These are phyloP conservation scores for Indicator indicator DNA, from an alignment of 2,113 vertebrate genomes.

Conservation along the genomic window DNA sequence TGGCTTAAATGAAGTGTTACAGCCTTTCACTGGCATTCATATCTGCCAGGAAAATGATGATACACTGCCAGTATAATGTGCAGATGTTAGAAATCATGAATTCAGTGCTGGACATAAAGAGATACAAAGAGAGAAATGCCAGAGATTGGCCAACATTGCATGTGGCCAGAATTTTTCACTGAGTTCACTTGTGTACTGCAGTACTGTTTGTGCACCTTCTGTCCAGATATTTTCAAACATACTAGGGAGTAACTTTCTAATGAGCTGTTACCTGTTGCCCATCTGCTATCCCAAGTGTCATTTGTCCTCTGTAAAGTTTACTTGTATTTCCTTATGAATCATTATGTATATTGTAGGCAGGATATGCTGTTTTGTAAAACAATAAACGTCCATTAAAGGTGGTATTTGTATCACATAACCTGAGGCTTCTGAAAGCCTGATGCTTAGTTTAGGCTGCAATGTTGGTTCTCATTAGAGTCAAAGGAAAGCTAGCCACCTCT, in stretches of 20 bases:
- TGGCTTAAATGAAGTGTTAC: neutral
- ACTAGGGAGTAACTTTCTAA: slow-evolving; percentile 22
- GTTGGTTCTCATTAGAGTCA: neutral
- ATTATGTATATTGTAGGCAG: neutral
- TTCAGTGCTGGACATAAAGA: slow-evolving; percentile 17
- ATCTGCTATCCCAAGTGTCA: slow-evolving; percentile 38
- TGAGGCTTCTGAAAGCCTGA: neutral
- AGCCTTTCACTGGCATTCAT: neutral
- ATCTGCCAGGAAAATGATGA: slow-evolving; percentile 32
- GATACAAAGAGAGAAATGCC: neutral
- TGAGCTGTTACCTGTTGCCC: slow-evolving; percentile 47
- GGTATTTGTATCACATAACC: neutral
- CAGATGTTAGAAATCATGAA: slow-evolving; percentile 63
- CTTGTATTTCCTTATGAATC: neutral
- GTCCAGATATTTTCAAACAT: slow-evolving; percentile 42
- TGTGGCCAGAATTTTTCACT: slow-evolving; percentile 33
- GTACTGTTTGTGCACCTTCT: slow-evolving; percentile 36
- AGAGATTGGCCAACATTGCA: neutral
- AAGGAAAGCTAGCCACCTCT: neutral
- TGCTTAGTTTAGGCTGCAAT: neutral
- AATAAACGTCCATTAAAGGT: neutral
- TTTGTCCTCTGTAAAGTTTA: slow-evolving; percentile 22
- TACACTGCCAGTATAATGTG: slow-evolving; percentile 26
- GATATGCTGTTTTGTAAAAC: neutral
- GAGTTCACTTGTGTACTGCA: neutral